Conservation (phyloP, 2,113 vertebrate species). For the Lepus europaeus region DNA sequence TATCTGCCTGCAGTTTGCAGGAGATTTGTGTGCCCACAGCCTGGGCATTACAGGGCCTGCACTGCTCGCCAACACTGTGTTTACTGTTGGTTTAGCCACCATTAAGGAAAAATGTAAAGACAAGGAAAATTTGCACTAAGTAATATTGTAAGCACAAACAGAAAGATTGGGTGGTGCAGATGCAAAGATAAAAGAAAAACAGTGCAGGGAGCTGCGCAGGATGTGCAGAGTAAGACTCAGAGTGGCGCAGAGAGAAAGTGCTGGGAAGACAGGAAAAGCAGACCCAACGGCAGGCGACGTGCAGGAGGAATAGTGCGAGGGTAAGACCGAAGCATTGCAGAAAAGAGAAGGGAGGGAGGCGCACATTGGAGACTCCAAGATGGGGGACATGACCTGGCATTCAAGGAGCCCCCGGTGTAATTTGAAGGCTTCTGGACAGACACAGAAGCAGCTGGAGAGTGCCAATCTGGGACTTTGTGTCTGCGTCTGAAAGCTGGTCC, state of each 20-base stretch:
- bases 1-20: conserved; percentile 63
- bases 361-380: rapidly evolving
- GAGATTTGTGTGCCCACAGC: neutral
- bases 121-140: conserved; percentile 43
- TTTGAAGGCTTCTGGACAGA: rapidly evolving
- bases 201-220: neutral
- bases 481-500: neutral
- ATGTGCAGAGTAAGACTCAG: neutral
- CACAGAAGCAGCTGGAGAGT: too few species aligned
- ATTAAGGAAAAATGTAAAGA: conserved; percentile 52
- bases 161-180: neutral
- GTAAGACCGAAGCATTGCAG: neutral
- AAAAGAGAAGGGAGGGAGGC: neutral
- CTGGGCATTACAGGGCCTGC: conserved; percentile 32
- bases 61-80: neutral
- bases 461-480: neutral
- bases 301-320: neutral
- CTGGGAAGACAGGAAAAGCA: neutral
- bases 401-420: rapidly evolving
- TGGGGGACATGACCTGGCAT: rapidly evolving
- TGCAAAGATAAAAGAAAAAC: neutral
- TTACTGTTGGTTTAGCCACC: conserved; percentile 54
- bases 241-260: neutral
- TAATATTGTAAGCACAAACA: conserved; percentile 27
- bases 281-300: neutral